phyloP scores from a whole-genome alignment of 2,888 invertebrate species.

The Atherix ibis region DNA sequence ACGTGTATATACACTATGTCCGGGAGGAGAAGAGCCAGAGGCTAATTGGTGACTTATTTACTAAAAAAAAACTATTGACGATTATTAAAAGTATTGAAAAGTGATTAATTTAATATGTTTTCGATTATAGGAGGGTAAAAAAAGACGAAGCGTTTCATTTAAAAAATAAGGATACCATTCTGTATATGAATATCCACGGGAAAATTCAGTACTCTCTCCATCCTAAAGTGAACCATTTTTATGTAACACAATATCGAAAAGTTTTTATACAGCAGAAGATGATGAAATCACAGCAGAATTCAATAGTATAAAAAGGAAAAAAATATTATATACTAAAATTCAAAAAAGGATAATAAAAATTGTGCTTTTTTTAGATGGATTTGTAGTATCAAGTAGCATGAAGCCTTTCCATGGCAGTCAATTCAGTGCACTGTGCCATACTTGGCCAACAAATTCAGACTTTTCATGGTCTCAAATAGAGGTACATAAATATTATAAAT shows the following conservation, averaged over 20 bases:
- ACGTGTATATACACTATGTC: no score
- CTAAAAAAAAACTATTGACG: no score
- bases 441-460: conserved; percentile 16
- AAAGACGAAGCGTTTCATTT: conserved; percentile 50
- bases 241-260: conserved; percentile 8
- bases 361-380: conserved; percentile 11
- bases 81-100: no score
- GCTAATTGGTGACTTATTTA: no score
- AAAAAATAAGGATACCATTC: conserved; percentile 72
- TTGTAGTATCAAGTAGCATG: conserved; percentile 14
- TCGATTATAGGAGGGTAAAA: no score
- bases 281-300: conserved; percentile 9
- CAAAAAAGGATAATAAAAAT: neutral
- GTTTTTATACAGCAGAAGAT: conserved; percentile 2
- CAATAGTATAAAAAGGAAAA: conserved; percentile 5
- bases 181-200: conserved; percentile 70
- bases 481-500: conserved; percentile 6
- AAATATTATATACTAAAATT: neutral
- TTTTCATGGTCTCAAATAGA: conserved; percentile 17
- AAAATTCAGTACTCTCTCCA: conserved; percentile 29
- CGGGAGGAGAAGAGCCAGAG: no score
- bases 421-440: conserved; percentile 14
- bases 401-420: conserved; percentile 15
- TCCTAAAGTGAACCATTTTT: conserved; percentile 14
- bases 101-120: no score